These are phyloP conservation scores for Epicampocera succincta DNA, from an alignment of 2,888 invertebrate species.

Conservation along the genomic window DNA sequence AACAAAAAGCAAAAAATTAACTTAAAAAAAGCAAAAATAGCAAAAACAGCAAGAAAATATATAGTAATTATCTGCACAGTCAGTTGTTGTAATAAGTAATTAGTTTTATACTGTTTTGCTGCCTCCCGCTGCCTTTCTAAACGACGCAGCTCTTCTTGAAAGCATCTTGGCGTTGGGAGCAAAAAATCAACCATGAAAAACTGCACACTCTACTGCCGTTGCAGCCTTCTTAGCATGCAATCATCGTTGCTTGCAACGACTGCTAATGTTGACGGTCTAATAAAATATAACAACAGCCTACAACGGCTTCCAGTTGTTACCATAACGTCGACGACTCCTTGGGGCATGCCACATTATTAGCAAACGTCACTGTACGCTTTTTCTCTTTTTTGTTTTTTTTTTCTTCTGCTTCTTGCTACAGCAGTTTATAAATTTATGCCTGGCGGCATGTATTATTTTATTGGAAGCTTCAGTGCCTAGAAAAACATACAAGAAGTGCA, in stretches of 20 bases:
- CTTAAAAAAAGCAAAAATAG: neutral
- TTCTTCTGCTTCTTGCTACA: neutral
- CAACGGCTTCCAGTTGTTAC: slow-evolving; percentile 43
- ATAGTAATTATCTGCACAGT: slow-evolving; percentile 67
- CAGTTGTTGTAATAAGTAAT: slow-evolving; percentile 71
- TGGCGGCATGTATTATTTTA: slow-evolving; percentile 52
- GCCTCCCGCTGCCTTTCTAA: slow-evolving; percentile 19
- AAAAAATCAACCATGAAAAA: too few species aligned
- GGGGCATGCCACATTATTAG: slow-evolving; percentile 70
- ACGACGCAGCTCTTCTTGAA: neutral
- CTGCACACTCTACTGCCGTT: slow-evolving; percentile 13
- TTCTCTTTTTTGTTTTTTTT: neutral
- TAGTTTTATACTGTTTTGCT: slow-evolving; percentile 67
- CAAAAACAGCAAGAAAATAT: slow-evolving; percentile 27
- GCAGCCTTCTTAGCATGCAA: slow-evolving; percentile 49
- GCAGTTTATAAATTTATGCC: slow-evolving; percentile 32
- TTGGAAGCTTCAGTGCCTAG: slow-evolving; percentile 3
- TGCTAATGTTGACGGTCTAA: slow-evolving; percentile 43
- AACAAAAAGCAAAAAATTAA: slow-evolving; percentile 31
- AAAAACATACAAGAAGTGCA: neutral
- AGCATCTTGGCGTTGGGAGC: slow-evolving; percentile 1
- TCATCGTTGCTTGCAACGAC: slow-evolving; percentile 13
- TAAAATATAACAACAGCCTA: slow-evolving; percentile 55
- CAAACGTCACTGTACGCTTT: slow-evolving; percentile 61
- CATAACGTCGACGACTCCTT: slow-evolving; percentile 43